These are phyloP conservation scores for Pipistrellus nathusii DNA, from an alignment of 2,797 vertebrate species.

Conservation along the genomic window DNA sequence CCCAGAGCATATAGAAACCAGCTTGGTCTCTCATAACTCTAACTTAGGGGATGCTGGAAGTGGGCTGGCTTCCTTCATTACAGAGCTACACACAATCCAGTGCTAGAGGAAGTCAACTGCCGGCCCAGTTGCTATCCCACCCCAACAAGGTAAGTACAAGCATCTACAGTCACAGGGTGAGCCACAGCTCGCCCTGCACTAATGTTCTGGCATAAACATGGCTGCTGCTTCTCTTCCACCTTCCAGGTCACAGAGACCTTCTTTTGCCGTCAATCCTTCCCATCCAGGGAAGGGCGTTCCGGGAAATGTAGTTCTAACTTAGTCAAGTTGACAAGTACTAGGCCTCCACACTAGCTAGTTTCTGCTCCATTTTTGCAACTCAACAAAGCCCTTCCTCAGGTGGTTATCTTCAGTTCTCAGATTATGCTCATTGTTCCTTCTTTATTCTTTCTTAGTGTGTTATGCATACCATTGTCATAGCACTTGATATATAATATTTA, in stretches of 20 bases:
- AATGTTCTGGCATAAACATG: accelerated
- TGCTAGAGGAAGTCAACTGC: not conserved
- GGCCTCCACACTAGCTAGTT: not conserved
- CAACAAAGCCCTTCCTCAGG: not conserved
- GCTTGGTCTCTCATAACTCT: not conserved
- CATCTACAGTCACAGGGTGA: not conserved
- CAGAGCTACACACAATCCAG: not conserved
- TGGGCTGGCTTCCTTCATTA: too few species aligned
- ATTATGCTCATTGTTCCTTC: not conserved
- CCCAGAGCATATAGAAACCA: not conserved
- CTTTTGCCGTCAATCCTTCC: not conserved
- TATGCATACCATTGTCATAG: not conserved
- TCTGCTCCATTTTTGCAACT: not conserved
- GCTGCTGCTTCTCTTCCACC: not conserved
- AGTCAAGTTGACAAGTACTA: not conserved
- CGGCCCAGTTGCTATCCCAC: too few species aligned
- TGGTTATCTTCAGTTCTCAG: not conserved
- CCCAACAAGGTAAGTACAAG: not conserved
- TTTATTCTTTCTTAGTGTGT: not conserved
- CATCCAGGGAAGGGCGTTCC: not conserved
- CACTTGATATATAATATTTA: not conserved
- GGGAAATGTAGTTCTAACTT: not conserved
- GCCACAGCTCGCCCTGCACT: accelerated
- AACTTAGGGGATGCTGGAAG: too few species aligned
- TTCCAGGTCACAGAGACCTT: not conserved